Percentiles rank a stretch among this genome's conserved stretches.
Conservation (phyloP, 1,140 invertebrate species). For the Hypothenemus hampei region DNA sequence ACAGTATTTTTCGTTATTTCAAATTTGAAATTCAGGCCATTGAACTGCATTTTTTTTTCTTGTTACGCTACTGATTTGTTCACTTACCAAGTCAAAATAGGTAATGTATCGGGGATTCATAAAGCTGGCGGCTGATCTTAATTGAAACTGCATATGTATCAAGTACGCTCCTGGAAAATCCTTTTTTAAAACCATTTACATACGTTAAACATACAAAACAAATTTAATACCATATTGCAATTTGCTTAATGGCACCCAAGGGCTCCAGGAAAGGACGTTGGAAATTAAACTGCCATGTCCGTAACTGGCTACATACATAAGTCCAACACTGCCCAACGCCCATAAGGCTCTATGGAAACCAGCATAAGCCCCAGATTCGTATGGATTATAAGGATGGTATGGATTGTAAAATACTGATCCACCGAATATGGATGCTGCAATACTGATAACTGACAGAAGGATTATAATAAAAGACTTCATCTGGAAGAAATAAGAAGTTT, state of each 20-base stretch:
- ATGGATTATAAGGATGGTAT: conserved; percentile 45
- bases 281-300: conserved; percentile 38
- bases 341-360: conserved; percentile 54
- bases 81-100: conserved; percentile 43
- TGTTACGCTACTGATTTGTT: too few relatives aligned
- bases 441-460: conserved; percentile 38
- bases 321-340: conserved; percentile 49
- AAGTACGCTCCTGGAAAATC: conserved; percentile 53
- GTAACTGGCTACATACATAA: conserved; percentile 48
- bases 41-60: too few relatives aligned
- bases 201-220: neutral
- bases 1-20: too few relatives aligned
- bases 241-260: conserved; percentile 63
- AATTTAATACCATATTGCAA: conserved; percentile 56
- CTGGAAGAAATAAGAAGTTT: conserved; percentile 31
- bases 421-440: conserved; percentile 43
- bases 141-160: conserved; percentile 50
- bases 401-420: conserved; percentile 46
- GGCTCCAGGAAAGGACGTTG: conserved; percentile 50
- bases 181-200: too few relatives aligned
- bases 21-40: too few relatives aligned
- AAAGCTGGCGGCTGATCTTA: conserved; percentile 46
- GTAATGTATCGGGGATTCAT: conserved; percentile 46
- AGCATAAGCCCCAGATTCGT: conserved; percentile 54
- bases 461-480: conserved; percentile 42